Base-by-base conservation (phyloP, 2,113 vertebrate species). In the Ursus arctos region DNA sequence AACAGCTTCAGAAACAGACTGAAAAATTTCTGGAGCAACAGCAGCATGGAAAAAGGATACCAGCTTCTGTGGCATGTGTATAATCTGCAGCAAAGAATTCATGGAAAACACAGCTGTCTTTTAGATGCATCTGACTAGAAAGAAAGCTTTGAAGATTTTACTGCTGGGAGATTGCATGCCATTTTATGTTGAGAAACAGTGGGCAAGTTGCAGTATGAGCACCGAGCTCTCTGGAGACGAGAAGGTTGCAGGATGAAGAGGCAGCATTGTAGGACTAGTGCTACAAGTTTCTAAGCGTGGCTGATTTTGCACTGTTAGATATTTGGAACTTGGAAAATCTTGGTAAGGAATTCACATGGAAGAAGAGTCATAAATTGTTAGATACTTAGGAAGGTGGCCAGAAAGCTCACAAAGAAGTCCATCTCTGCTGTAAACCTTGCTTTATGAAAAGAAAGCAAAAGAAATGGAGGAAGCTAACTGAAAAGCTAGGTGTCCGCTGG, bases 1-100 rank as follows among this genome's bases (percentile, higher is more conserved):
- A 96, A 76, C 40, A 96, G 61, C 55, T 93, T 96, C 92, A 91
- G 80, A 95, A 92, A 93, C 88, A 98, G 74, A 97, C 92, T 94
- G 94, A 92, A 90, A 96, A 65, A 4, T 67, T 94, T 94, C 43
- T 92, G n/a, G 59, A 92, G 91, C 51, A 94, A n/a, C 18, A 90
- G 53, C 65, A 89, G 65, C 74, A 65, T 94, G 84, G 82, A 85
- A 57, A 67, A 79, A 84, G 88, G 36, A 87, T 65, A 28, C 77
- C 61, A 79, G 22, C 47, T 93, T 87, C 18, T 55, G 69, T 79
- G 76, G 53, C 43, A 28, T 96, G 47, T 97, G 79, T 82, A 57
- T 63, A 84, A 61, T 83, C 67, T 36, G 28, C 49, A 79, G 69
- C 55, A 92, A 87, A 67, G 55, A 79, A 74, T 80, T 85, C 74